Evolutionary conservation across 2,888 invertebrate genomes (phyloP).

Genomic region (Orthonychiurus folsomi): DNA sequence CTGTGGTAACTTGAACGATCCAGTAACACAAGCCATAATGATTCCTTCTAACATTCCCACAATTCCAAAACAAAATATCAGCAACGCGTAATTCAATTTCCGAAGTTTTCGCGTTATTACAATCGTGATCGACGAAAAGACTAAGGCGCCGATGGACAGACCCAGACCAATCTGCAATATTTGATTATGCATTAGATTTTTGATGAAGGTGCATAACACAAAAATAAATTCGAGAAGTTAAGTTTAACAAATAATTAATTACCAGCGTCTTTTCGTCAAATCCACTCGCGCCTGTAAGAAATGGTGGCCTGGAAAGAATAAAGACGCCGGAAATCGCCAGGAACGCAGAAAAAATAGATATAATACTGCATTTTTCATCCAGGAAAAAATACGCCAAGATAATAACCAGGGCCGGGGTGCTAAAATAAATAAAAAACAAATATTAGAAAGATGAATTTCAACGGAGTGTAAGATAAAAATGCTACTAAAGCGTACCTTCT

Average conservation of each 20-base stretch:
- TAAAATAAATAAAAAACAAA: not conserved
- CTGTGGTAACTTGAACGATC: constrained; percentile 22
- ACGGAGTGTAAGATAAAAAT: too few relatives aligned
- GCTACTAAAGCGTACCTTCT: constrained; percentile 10
- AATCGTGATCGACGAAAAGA: constrained; percentile 21
- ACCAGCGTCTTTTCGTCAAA: constrained; percentile 23
- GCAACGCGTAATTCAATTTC: constrained; percentile 27
- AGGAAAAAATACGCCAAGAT: constrained; percentile 29
- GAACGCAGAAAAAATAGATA: constrained; percentile 22
- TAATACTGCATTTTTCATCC: constrained; percentile 23
- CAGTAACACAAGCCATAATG: constrained; percentile 17
- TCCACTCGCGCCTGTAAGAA: constrained; percentile 19
- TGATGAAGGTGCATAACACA: not conserved
- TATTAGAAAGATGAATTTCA: too few relatives aligned
- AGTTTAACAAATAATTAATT: constrained; percentile 9
- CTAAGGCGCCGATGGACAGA: constrained; percentile 21
- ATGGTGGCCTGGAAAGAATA: constrained; percentile 25
- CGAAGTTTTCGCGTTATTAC: constrained; percentile 28
- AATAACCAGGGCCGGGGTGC: constrained; percentile 28
- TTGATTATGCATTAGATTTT: too few relatives aligned
- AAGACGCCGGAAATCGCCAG: constrained; percentile 20
- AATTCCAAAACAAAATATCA: constrained; percentile 21
- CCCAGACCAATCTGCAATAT: constrained; percentile 22
- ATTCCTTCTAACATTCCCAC: constrained; percentile 28
- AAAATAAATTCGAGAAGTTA: not conserved